These are phyloP conservation scores for Otocyon megalotis DNA, from an alignment of 2,113 vertebrate genomes.

Conservation along the genomic window DNA sequence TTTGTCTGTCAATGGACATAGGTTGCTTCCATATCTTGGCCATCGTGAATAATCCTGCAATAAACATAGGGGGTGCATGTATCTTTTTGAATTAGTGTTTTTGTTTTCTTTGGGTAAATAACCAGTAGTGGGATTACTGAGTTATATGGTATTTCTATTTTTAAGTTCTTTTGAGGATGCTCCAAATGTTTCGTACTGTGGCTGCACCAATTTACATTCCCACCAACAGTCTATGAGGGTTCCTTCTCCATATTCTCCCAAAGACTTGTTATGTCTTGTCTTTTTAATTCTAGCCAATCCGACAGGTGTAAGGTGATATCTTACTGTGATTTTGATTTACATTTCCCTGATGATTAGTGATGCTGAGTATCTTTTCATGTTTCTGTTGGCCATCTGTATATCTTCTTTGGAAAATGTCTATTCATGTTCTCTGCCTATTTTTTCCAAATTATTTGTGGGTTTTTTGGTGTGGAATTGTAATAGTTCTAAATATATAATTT, in stretches of 20 bases:
- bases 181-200: neutral
- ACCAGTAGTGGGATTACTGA: neutral
- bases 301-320: neutral
- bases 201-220: neutral
- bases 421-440: neutral
- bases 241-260: neutral
- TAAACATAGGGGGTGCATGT: neutral
- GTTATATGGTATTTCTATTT: neutral
- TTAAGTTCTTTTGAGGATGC: neutral
- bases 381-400: neutral
- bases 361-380: neutral
- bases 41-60: neutral
- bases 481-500: neutral
- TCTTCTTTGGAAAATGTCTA: neutral
- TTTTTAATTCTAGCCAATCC: neutral
- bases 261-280: neutral
- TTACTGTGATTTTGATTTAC: neutral
- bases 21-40: neutral
- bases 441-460: neutral
- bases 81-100: neutral
- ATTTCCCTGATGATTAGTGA: neutral
- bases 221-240: neutral
- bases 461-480: neutral
- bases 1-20: neutral
- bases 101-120: neutral